These are phyloP conservation scores for Halichondria panicea DNA, from an alignment of 37 sponge, comb jelly and placozoan species.

Conservation along the genomic window DNA sequence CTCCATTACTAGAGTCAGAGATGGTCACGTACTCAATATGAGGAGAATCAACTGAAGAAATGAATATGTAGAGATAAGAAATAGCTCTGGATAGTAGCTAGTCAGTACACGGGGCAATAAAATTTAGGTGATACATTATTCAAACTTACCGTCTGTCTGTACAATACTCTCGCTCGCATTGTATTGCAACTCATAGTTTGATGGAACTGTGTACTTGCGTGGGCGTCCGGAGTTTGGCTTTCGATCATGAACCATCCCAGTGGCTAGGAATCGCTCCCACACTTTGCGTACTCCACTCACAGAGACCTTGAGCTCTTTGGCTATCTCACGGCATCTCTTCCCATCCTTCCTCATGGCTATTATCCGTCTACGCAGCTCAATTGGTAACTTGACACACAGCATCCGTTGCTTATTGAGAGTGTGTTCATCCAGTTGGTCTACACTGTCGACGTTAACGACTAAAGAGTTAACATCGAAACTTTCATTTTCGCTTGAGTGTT, in stretches of 20 bases:
- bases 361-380: conserved; percentile 52
- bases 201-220: conserved; percentile 11
- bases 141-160: not conserved
- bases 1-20: not conserved
- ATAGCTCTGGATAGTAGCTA: not conserved
- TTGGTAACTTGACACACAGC: conserved; percentile 50
- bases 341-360: conserved; percentile 60
- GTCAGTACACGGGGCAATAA: too few relatives aligned
- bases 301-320: conserved; percentile 65
- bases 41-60: not conserved
- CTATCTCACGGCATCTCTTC: conserved; percentile 49
- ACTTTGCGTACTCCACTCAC: conserved; percentile 77
- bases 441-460: not conserved
- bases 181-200: not conserved
- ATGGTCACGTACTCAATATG: not conserved
- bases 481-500: not conserved
- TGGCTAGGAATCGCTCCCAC: conserved; percentile 72
- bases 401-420: conserved; percentile 10
- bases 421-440: conserved; percentile 14
- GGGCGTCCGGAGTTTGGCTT: conserved; percentile 60
- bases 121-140: too few relatives aligned
- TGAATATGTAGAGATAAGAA: not conserved
- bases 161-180: not conserved
- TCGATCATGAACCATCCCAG: conserved; percentile 62
- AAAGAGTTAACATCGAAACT: conserved; percentile 41